Evolutionary conservation across 2,888 invertebrate species (phyloP), one percentile per base, ranked within the genome.

Genomic region (Barypeithes pellucidus): DNA sequence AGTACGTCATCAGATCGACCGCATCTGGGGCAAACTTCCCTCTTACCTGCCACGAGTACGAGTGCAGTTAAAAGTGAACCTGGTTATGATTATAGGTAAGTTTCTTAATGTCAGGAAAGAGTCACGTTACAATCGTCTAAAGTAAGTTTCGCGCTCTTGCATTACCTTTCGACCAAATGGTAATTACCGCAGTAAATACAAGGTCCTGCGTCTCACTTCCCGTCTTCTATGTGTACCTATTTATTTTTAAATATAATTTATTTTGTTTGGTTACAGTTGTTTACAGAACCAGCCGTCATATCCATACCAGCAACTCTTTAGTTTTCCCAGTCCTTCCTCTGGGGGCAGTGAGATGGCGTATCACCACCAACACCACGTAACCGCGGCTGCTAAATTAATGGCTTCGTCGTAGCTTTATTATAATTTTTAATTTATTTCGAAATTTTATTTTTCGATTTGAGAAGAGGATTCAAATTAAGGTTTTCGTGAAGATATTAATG

Each of bases 341-440:
- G 80, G 80, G 20, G 80, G 78, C 68, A 87, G 89, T 54, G 94
- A 93, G 77, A 89, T 91, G 75, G 92, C 94, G 29, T 94, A 94
- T 86, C 93, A 94, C 83, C 94, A 94, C 86, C 94, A 94, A 84
- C 94, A 94, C 83, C 94, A 94, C 87, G 94, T 94, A 77, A 94
- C 94, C 45, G 93, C 94, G 75, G 93, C 94, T 73, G 94, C 94
- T 69, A 94, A 94, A 84, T 88, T 94, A 76, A 93, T 95, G 91
- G 94, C 94, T 11, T 93, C 94, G 69, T 94, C 94, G 85, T 94
- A 92, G 75, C 73, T 72, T 43, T 59, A 52, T 29, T 24, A 52
- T 36, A 65, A 69, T 39, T 47, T 66, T 36, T 57, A 59, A 59
- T 16, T 54, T 41, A 45, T 52, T 67, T 57, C 43, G 11, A 12